Conservation (phyloP, 2,888 invertebrate genomes). For the Drosophila planitibia region DNA sequence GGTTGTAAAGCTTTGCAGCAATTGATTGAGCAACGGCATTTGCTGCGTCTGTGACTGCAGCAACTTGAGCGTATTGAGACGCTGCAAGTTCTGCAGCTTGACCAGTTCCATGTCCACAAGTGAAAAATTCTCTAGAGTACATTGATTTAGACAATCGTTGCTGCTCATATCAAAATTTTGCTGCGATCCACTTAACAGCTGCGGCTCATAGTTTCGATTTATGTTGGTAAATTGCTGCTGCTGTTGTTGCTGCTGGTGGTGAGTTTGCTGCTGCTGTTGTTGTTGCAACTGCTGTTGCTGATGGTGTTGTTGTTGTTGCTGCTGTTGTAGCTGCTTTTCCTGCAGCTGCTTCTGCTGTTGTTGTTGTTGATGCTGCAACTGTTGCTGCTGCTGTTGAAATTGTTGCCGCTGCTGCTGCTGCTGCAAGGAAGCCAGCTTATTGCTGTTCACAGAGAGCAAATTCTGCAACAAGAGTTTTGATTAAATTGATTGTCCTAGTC, state of each 20-base stretch:
- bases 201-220: conserved; percentile 60
- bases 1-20: conserved; percentile 79
- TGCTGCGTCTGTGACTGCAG: conserved; percentile 82
- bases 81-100: conserved; percentile 83
- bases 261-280: conserved; percentile 32
- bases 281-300: conserved; percentile 42
- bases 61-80: conserved; percentile 83
- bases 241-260: conserved; percentile 37
- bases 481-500: background rate
- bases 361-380: conserved; percentile 42
- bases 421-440: conserved; percentile 65
- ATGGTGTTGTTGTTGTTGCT: conserved; percentile 38
- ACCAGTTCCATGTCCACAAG: conserved; percentile 82
- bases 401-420: conserved; percentile 72
- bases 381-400: conserved; percentile 65
- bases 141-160: conserved; percentile 55
- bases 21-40: conserved; percentile 81
- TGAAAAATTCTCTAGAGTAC: conserved; percentile 65
- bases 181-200: conserved; percentile 55
- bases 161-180: conserved; percentile 69
- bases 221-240: conserved; percentile 62
- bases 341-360: conserved; percentile 59
- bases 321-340: conserved; percentile 24
- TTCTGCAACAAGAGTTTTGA: conserved; percentile 63
- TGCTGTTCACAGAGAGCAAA: conserved; percentile 78